Base-by-base conservation (phyloP, 2,797 vertebrate species). In the Craterocephalus amniculus region DNA sequence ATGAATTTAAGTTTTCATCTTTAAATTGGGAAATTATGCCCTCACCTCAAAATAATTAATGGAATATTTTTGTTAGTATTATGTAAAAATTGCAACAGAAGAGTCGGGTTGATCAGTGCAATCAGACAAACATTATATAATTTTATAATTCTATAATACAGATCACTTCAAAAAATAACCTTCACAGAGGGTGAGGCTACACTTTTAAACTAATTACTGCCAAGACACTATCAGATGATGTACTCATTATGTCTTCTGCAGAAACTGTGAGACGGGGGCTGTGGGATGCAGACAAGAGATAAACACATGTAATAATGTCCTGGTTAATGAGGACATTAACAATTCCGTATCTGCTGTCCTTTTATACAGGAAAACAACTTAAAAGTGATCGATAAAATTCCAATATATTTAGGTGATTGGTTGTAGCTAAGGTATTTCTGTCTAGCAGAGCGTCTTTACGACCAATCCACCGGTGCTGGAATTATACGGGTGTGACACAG, bases 121-220 rank as follows among this genome's bases (percentile, higher is more conserved):
- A 58, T 52, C 54, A 64, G 27, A 72, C 62, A 60, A 27, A n/a
- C n/a, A n/a, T n/a, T n/a, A 32, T 32, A 32, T 7, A 35, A 55
- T 48, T 40, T 61, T 65, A 35, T 13, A 13, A 38, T 69, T 81
- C 71, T 62, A 79, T 40, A 74, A 72, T 63, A 65, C 48, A 13
- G 64, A 76, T 69, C 67, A 16, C 52, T 86, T 78, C 78, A 76
- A 74, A 67, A 67, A 70, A 72, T 81, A 79, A 87, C 86, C 83
- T 87, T 89, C 83, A 78, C 72, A 57, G 70, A 74, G 63, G 78
- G 48, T 74, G 66, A 79, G 54, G 71, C 65, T 51, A 58, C 59
- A 65, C 66, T 69, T 62, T 81, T 74, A 72, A 76, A 79, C 83
- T 87, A 88, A 89, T 89, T 92, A 87, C 76, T 70, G 87, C 61